A percentile compares a stretch with the other conserved stretches of the same genome.
Conservation (phyloP, 2,113 vertebrate species). For the Elgaria multicarinata region DNA sequence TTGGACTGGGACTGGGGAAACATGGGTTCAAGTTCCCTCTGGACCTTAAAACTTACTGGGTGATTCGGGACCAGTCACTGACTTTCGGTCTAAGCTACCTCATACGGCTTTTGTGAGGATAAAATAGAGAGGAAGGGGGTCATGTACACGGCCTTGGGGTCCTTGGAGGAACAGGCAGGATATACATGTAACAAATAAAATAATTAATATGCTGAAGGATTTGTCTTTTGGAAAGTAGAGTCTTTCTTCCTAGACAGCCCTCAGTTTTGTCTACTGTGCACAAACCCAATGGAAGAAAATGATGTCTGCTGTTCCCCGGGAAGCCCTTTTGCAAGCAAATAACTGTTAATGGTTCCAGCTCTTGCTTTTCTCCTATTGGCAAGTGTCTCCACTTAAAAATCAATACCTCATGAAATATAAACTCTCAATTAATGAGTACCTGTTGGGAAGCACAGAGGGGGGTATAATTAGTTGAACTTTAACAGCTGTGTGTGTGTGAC, state of each 20-base stretch:
- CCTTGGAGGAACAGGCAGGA: no score
- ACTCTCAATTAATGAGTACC: constrained; percentile 50
- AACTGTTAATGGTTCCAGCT: background rate
- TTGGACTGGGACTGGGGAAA: no score
- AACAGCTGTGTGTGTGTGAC: constrained; percentile 7
- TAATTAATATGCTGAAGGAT: no score
- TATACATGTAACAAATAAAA: no score
- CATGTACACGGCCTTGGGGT: no score
- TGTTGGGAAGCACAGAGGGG: constrained; percentile 43
- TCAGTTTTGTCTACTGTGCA: background rate
- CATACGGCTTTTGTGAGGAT: no score
- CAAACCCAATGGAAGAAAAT: background rate
- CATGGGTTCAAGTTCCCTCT: no score
- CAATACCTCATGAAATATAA: constrained; percentile 51
- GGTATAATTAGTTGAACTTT: constrained; percentile 53
- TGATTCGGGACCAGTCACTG: no score
- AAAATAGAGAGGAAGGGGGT: no score
- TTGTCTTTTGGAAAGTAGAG: background rate
- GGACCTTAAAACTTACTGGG: no score
- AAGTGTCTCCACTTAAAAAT: constrained; percentile 45
- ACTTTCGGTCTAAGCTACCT: no score
- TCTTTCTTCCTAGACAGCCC: background rate
- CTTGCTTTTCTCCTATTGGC: constrained; percentile 10
- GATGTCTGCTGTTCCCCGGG: background rate
- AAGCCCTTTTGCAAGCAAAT: rapidly evolving